A percentile compares a stretch with the other conserved stretches of the same genome.
Conservation (phyloP, 2,113 vertebrate genomes). For the Podarcis cretensis region DNA sequence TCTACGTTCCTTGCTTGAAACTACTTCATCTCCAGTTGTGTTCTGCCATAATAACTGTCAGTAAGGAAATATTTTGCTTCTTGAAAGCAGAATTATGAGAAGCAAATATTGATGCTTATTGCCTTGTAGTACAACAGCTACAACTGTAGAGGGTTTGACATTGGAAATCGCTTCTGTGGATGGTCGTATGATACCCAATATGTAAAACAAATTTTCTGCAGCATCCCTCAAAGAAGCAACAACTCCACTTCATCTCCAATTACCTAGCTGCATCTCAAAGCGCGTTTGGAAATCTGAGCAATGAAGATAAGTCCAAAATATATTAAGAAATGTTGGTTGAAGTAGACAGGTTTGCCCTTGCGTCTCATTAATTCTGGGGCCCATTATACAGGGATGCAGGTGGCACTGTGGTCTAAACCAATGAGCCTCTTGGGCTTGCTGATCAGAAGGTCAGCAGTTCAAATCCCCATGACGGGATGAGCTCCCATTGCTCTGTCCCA, state of each 20-base stretch:
- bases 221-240: slow-evolving; percentile 88
- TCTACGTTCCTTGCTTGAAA: slow-evolving; percentile 86
- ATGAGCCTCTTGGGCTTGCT: too few relatives aligned
- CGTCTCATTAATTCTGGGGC: slow-evolving; percentile 99
- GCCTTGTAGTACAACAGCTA: slow-evolving; percentile 99
- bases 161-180: slow-evolving; percentile 98
- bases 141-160: slow-evolving; percentile 97
- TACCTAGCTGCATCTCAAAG: slow-evolving; percentile 85
- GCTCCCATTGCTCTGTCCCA: too few relatives aligned
- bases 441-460: too few relatives aligned
- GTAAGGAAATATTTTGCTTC: slow-evolving; percentile 93
- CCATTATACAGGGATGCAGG: slow-evolving; percentile 84
- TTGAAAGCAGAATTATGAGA: slow-evolving; percentile 80
- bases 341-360: slow-evolving; percentile 96
- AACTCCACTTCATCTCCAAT: slow-evolving; percentile 90
- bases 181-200: slow-evolving; percentile 87
- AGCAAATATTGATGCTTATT: slow-evolving; percentile 94
- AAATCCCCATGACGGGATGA: too few relatives aligned
- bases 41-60: slow-evolving; percentile 99
- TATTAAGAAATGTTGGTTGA: slow-evolving; percentile 86
- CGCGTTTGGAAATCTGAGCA: slow-evolving; percentile 80
- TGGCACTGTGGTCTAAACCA: too few relatives aligned
- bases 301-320: slow-evolving; percentile 79
- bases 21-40: slow-evolving; percentile 92
- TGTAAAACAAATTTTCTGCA: slow-evolving; percentile 83